Evolutionary conservation across 2,888 invertebrate species (phyloP).

Genomic region (Gnatocerus cornutus): DNA sequence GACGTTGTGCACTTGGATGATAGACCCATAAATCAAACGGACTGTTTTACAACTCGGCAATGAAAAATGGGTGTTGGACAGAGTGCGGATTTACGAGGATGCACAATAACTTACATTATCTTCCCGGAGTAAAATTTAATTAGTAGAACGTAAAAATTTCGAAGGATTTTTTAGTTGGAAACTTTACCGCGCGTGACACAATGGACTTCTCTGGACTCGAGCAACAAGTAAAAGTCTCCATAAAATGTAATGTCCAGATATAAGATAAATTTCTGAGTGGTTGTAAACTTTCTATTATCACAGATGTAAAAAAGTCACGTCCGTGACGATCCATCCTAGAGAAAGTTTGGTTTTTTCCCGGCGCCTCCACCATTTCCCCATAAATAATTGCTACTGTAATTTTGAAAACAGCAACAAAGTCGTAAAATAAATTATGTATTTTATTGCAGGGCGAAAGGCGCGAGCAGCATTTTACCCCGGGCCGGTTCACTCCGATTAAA

Average conservation of each 20-base stretch:
- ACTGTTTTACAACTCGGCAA: conserved; percentile 38
- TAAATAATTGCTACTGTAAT: conserved; percentile 32
- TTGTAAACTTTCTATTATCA: conserved; percentile 31
- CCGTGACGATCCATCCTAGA: no score
- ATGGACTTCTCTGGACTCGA: conserved; percentile 11
- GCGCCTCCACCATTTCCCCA: conserved; percentile 41
- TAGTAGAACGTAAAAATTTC: neutral
- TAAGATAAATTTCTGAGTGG: conserved; percentile 25
- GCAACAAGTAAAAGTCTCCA: conserved; percentile 29
- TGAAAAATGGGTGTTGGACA: conserved; percentile 50
- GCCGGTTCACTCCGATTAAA: conserved; percentile 83
- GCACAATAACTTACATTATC: conserved; percentile 9
- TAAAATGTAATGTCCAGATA: conserved; percentile 39
- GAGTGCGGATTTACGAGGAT: conserved; percentile 17
- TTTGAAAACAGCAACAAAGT: conserved; percentile 38
- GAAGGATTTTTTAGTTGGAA: neutral
- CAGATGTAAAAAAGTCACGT: neutral
- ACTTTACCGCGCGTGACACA: neutral
- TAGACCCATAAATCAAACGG: conserved; percentile 49
- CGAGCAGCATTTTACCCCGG: conserved; percentile 80
- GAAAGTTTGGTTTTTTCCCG: conserved; percentile 15
- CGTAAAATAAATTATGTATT: conserved; percentile 44
- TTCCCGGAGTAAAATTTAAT: neutral
- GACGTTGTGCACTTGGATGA: conserved; percentile 52
- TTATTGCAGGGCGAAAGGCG: conserved; percentile 75